These are phyloP conservation scores for Aphidius ervi DNA, from an alignment of 1,140 invertebrate genomes.

Conservation along the genomic window DNA sequence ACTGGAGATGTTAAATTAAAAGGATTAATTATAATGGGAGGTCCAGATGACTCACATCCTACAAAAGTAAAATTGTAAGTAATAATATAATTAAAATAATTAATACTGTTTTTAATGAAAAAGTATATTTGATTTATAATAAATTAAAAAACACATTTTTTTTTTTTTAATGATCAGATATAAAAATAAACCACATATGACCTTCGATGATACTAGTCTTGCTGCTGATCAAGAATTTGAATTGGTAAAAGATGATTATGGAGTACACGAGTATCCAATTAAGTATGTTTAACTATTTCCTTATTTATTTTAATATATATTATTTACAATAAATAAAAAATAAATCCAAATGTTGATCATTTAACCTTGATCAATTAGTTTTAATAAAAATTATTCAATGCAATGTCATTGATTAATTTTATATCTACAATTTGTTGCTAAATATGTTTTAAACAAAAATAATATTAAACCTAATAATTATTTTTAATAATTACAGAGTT, in stretches of 20 bases:
- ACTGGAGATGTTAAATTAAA: conserved; percentile 93
- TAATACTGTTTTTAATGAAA: background rate
- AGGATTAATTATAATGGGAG: conserved; percentile 85
- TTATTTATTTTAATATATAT: background rate
- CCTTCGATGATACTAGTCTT: conserved; percentile 77
- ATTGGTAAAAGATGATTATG: conserved; percentile 71
- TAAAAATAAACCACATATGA: conserved; percentile 90
- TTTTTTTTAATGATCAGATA: conserved; percentile 62
- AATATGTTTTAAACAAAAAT: no score
- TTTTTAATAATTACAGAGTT: conserved; percentile 46
- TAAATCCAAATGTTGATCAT: background rate
- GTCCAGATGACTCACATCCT: conserved; percentile 79
- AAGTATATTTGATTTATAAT: conserved; percentile 10
- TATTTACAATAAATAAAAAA: no score
- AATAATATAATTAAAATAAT: background rate
- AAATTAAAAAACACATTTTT: background rate
- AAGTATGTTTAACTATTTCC: conserved; percentile 62
- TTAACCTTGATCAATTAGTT: background rate
- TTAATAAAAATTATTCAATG: no score
- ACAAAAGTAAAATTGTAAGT: conserved; percentile 82
- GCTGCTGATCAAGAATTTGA: conserved; percentile 90
- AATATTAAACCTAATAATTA: no score
- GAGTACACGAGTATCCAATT: conserved; percentile 80
- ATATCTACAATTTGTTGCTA: no score
- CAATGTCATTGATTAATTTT: no score